Base-by-base conservation (phyloP, 1,140 invertebrate species). In the Venturia canescens region DNA sequence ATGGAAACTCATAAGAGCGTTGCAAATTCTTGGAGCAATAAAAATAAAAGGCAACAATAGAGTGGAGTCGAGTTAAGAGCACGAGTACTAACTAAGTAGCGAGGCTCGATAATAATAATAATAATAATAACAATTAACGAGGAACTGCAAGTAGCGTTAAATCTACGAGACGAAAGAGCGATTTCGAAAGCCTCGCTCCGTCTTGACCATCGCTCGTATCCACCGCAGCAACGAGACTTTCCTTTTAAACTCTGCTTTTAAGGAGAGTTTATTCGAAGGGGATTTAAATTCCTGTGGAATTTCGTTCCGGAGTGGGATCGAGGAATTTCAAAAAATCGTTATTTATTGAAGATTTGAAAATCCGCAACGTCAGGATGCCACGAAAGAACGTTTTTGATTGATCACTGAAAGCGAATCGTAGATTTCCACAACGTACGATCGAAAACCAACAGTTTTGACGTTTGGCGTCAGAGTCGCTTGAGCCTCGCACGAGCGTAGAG, bases 181-280 rank as follows among this genome's bases (percentile, higher is more conserved):
- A 72, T 72, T 72, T 72, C 70, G 70, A 72, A 72, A 72, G 70
- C 70, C 21, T 38, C 21, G 67, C 67, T 70, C 70, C 13, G 38
- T 44, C 38, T 44, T 72, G 70, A 72, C 70, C 70, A 38, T 48
- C 34, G 70, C 70, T 72, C 23, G 11, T 63, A 23, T 26, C 23
- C 60, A n/a, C n/a, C n/a, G n/a, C n/a, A 63, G 16, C 31, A 15
- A 48, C n/a, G 38, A 23, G 26, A 72, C 70, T 72, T 72, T 72
- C 70, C 23, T 72, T 72, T 72, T 72, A 72, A 72, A 72, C 29
- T 72, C 38, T 72, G 38, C 6, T 72, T 72, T 72, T 70, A 70
- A 70, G 38, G 67, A 70, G 31, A 44, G 38, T 34, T n/a, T n/a
- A 34, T 70, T 70, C 15, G 38, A 29, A 34, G 23, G 21, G 27